Evolutionary conservation across 2,888 invertebrate genomes (phyloP), one percentile per base, ranked within the genome.

Genomic region (Mylabris sibirica): DNA sequence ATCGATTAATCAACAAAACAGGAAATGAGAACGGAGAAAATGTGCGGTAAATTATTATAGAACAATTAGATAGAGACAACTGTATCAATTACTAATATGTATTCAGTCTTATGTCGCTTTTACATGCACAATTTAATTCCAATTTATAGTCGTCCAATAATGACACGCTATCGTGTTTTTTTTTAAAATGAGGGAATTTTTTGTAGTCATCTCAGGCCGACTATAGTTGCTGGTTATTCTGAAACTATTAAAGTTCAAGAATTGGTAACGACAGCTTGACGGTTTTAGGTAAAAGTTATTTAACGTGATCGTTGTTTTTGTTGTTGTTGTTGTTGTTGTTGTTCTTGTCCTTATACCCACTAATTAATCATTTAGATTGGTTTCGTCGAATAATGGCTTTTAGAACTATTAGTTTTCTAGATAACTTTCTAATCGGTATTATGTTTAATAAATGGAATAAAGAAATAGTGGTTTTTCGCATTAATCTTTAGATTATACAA

Each of bases 391-490:
- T 57, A 57, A 57, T 57, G 57, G 20, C 4, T 5, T 49, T 57
- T 24, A 24, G 20, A 49, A 49, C 49, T 49, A 49, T 22, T 24
- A 57, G 57, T 57, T 57, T 57, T 24, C 24, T 12, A 12, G 57
- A 57, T 22, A 57, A 57, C 57, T 57, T 57, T 57, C 57, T 57
- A 57, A 57, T 57, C 24, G 57, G 59, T 66, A 72, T 74, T 74
- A 72, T 72, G 24, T 24, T 57, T 57, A 24, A 57, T 57, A 57
- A 57, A 22, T 57, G 57, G 24, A 57, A 57, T 57, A 57, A 24
- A 20, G 57, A 24, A 57, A 57, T 57, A 57, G 57, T 24, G 57
- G 24, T 57, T 57, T 57, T 57, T 57, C 57, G 57, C 57, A 57
- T 57, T 57, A 57, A 57, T 57, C 24, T 12, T 24, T 24, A 24